Percentiles rank a stretch among this genome's conserved stretches.
These are phyloP conservation scores for Margarornis squamiger DNA, from an alignment of 2,797 vertebrate species.

Conservation along the genomic window DNA sequence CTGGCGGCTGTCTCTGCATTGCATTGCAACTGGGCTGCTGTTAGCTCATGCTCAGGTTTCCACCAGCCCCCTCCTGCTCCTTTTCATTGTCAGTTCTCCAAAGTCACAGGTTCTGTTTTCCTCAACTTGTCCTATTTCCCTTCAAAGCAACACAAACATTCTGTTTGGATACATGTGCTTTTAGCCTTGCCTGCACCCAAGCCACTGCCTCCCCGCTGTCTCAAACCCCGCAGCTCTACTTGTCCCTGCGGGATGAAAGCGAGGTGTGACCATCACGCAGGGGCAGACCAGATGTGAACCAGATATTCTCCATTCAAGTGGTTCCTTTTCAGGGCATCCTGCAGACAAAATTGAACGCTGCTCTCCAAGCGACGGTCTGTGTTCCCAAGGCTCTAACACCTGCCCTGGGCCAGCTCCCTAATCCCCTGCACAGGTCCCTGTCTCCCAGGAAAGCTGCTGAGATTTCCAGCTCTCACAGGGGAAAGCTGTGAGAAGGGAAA, in stretches of 20 bases:
- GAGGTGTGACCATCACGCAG: neutral
- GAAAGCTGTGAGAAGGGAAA: neutral
- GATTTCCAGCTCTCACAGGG: neutral
- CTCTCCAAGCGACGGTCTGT: accelerated
- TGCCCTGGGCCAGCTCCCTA: neutral
- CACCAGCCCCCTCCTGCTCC: neutral
- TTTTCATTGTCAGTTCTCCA: neutral
- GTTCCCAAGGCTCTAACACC: neutral
- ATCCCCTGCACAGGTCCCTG: neutral
- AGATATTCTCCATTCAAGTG: neutral
- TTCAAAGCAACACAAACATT: neutral
- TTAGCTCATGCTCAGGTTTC: neutral
- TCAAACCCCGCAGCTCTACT: neutral
- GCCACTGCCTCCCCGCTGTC: neutral
- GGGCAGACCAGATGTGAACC: neutral
- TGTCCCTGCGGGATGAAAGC: neutral
- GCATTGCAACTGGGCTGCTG: neutral
- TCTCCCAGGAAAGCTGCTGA: neutral
- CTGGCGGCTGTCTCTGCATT: neutral
- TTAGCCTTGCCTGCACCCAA: neutral
- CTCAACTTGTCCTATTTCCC: neutral
- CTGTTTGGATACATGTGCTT: neutral
- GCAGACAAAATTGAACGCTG: neutral
- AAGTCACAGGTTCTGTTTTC: neutral
- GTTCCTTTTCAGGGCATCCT: neutral